These are phyloP conservation scores for Heliconius himera DNA, from an alignment of 1,140 invertebrate genomes.

Conservation along the genomic window DNA sequence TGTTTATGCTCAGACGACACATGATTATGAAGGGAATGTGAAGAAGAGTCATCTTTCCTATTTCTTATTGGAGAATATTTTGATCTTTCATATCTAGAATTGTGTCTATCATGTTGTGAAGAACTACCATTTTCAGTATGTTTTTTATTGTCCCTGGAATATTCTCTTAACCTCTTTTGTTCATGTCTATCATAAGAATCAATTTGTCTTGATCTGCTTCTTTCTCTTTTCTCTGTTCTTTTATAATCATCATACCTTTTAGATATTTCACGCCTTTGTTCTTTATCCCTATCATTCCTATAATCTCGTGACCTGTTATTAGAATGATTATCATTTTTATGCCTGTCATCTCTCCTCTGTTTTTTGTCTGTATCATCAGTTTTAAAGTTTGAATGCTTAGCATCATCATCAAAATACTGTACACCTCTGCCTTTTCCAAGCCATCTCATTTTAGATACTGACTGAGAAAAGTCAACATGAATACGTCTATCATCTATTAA, in stretches of 20 bases:
- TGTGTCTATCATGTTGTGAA: background rate
- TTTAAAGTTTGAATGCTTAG: conserved; percentile 20
- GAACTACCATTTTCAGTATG: conserved; percentile 20
- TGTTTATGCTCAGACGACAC: conserved; percentile 18
- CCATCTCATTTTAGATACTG: conserved; percentile 96
- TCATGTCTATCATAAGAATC: conserved; percentile 17
- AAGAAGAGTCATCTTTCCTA: background rate
- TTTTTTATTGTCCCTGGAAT: conserved; percentile 30
- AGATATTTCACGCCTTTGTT: conserved; percentile 20
- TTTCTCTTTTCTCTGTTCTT: conserved; percentile 34
- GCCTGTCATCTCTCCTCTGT: conserved; percentile 23
- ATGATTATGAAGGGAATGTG: background rate
- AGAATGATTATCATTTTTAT: conserved; percentile 25
- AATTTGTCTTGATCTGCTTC: conserved; percentile 15
- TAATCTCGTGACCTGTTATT: conserved; percentile 29
- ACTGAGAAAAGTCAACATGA: conserved; percentile 99
- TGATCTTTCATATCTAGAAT: conserved; percentile 34
- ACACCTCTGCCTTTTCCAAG: conserved; percentile 91
- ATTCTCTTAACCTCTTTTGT: conserved; percentile 15
- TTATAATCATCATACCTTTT: conserved; percentile 36
- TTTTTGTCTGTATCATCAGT: conserved; percentile 28
- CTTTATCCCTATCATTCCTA: conserved; percentile 38
- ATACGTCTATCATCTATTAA: conserved; percentile 99
- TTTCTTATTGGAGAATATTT: conserved; percentile 17
- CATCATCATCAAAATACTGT: conserved; percentile 74